Evolutionary conservation across 2,797 vertebrate species (phyloP).

Genomic region (Gymnothorax reevesii): DNA sequence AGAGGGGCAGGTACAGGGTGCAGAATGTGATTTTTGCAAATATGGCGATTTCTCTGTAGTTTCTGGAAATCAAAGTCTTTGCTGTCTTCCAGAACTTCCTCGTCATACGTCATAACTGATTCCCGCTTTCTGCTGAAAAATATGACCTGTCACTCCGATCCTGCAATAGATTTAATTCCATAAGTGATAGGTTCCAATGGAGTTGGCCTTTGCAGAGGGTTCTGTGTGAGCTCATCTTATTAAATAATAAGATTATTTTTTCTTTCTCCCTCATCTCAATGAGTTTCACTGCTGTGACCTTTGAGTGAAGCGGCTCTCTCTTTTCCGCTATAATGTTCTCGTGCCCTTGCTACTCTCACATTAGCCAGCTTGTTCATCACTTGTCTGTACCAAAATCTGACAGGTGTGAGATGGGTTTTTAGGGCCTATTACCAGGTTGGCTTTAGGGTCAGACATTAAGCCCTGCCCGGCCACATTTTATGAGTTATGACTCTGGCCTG

Average conservation of each 20-base stretch:
- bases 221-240: neutral
- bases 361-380: neutral
- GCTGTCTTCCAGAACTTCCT: no score
- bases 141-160: neutral
- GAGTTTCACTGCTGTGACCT: neutral
- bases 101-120: neutral
- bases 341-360: neutral
- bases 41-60: neutral
- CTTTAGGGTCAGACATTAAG: neutral
- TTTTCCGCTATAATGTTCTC: neutral
- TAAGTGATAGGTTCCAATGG: neutral
- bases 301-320: neutral
- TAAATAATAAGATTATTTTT: neutral
- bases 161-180: neutral
- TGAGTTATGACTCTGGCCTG: neutral
- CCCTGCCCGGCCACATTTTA: neutral
- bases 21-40: no score
- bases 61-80: neutral
- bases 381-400: neutral
- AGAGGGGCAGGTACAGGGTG: no score
- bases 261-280: neutral
- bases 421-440: neutral
- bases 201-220: neutral
- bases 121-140: neutral
- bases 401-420: constrained; percentile 13